phyloP scores from a whole-genome alignment of 2,888 invertebrate genomes.

The Conistra vaccinii region DNA sequence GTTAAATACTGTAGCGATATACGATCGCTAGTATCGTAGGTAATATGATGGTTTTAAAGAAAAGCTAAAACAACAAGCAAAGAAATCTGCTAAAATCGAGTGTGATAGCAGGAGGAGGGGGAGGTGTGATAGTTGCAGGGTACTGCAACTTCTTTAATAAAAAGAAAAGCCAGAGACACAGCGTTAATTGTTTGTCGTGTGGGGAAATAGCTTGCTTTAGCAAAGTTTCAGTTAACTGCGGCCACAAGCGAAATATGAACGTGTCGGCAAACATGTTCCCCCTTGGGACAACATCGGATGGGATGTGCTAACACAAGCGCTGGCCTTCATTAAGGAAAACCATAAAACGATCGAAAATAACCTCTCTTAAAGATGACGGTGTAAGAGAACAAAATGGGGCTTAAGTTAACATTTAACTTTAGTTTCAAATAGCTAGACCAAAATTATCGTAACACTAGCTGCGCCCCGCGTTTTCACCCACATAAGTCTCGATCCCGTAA shows the following conservation, averaged over 20 bases:
- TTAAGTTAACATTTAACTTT: background rate
- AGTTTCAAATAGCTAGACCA: background rate
- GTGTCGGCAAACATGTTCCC: constrained; percentile 80
- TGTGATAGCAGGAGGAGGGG: too few relatives aligned
- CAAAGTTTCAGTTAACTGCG: constrained; percentile 75
- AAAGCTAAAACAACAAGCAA: background rate
- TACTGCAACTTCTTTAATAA: constrained; percentile 37
- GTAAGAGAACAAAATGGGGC: constrained; percentile 50
- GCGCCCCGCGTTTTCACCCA: too few relatives aligned
- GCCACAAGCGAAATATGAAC: constrained; percentile 80
- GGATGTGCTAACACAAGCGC: constrained; percentile 74
- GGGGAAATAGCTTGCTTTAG: constrained; percentile 76
- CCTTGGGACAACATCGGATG: constrained; percentile 79
- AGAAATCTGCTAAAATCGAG: background rate
- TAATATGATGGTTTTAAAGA: background rate
- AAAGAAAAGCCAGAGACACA: constrained; percentile 56
- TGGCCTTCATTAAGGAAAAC: constrained; percentile 82
- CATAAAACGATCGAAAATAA: constrained; percentile 83
- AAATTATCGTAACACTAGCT: background rate
- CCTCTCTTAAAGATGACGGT: constrained; percentile 71
- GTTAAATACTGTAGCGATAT: background rate
- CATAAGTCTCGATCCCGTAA: too few relatives aligned
- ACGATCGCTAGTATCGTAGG: too few relatives aligned
- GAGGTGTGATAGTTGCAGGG: too few relatives aligned
- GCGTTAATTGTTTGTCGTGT: constrained; percentile 73